Percentiles rank a stretch among this genome's conserved stretches.
These are phyloP conservation scores for Yasuhikotakia modesta DNA, from an alignment of 2,797 vertebrate species.

Conservation along the genomic window DNA sequence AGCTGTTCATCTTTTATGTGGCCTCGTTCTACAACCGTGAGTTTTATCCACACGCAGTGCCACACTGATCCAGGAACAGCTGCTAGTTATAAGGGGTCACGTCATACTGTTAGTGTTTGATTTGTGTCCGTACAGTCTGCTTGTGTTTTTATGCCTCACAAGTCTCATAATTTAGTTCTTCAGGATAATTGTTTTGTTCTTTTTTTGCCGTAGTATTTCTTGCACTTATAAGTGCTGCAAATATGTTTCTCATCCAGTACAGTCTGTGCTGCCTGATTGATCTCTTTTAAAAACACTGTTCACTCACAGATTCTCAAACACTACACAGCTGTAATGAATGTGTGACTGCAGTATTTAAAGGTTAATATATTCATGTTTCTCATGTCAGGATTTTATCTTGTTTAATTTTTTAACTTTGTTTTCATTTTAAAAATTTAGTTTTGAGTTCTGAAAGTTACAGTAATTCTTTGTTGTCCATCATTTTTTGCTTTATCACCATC, in stretches of 20 bases:
- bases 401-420: too few species aligned
- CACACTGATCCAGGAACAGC: background rate
- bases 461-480: background rate
- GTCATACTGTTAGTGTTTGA: background rate
- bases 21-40: background rate
- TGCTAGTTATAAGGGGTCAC: background rate
- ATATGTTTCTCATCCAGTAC: too few species aligned
- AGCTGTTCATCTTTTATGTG: background rate
- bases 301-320: background rate
- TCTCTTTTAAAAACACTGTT: too few species aligned
- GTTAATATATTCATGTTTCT: background rate
- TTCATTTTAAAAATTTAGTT: too few species aligned
- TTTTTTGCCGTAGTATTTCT: too few species aligned
- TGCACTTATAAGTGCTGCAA: too few species aligned
- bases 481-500: too few species aligned
- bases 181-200: too few species aligned
- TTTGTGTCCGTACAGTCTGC: background rate
- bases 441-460: background rate
- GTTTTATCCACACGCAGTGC: background rate
- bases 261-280: too few species aligned
- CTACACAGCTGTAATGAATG: background rate
- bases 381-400: background rate
- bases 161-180: too few species aligned
- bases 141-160: too few species aligned
- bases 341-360: constrained; percentile 12